Base-by-base conservation (phyloP, 2,113 vertebrate genomes). In the Pogona vitticeps region DNA sequence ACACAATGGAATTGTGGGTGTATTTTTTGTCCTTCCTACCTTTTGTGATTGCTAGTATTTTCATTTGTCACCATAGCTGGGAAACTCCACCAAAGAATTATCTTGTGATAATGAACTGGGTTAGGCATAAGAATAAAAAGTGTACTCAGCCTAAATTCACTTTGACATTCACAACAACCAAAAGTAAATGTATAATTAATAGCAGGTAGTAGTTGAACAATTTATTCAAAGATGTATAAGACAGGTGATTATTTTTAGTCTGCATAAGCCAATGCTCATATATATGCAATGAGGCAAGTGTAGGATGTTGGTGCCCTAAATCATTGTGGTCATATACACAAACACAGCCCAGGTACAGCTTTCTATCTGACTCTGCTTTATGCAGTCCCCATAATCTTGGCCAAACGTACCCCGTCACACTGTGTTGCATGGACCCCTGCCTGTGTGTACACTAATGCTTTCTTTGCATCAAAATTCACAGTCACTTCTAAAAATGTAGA, bases 41-140 rank as follows among this genome's bases (percentile, higher is more conserved):
- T 63, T 21, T 9, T 6, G 7, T 59, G 33, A 73, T 14, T 38
- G 23, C 20, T 75, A 31, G 14, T 52, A n/a, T 80, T 52, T 52
- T 52, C 46, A 52, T 52, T 10, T 52, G 46, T 52, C 46, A 52
- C 5, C 46, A 6, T 52, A 6, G 46, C 5, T 61, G 65, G 20
- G 93, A 88, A n/a, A 8, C 73, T 31, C 46, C 33, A n/a, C 7
- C 28, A 21, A 58, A 4, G 15, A 80, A 76, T 3, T 77, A 38
- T 76, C 13, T 9, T 38, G 38, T 81, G 81, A 65, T 42, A 59
- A 73, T 38, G 36, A 82, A 63, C 14, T 15, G 81, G 58, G 28
- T 31, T 88, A 90, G 88, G 89, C 36, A 82, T 83, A 79, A 40
- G 80, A 89, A 89, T 77, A 67, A 91, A 92, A 93, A 84, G 80